Percentiles rank a stretch among this genome's conserved stretches.
Conservation (phyloP, 2,113 vertebrate species). For the Charadrius vociferus region DNA sequence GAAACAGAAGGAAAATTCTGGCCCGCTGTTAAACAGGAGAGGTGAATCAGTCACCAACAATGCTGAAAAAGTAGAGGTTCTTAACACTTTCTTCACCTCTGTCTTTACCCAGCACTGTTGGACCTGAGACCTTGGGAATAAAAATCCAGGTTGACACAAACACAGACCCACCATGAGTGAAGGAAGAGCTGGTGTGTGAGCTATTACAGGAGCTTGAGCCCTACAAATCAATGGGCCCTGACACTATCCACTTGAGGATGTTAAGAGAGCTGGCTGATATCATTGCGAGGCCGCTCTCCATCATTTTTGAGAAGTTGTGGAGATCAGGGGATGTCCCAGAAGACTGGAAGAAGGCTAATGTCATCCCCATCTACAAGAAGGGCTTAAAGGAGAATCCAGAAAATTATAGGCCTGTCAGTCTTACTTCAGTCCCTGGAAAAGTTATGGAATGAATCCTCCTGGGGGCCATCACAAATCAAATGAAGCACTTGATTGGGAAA, state of each 20-base stretch:
- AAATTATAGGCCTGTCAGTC: not conserved
- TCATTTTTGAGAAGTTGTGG: not conserved
- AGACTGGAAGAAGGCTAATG: not conserved
- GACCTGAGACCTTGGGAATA: not conserved
- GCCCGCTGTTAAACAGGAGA: not conserved
- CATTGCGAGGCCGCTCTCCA: not conserved
- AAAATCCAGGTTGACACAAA: not conserved
- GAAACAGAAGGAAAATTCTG: not conserved
- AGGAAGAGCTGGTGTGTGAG: not conserved
- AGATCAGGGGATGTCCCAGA: not conserved
- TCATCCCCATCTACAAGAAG: not conserved
- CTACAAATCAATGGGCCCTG: not conserved
- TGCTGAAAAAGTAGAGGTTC: not conserved
- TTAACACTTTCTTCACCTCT: not conserved
- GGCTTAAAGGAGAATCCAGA: not conserved
- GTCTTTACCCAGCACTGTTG: not conserved
- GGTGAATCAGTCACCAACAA: not conserved
- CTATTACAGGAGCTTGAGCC: not conserved
- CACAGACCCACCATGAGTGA: not conserved
- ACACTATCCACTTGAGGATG: not conserved
- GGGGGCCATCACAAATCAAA: not conserved
- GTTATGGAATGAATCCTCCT: not conserved
- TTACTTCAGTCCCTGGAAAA: not conserved
- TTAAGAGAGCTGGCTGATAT: not conserved
- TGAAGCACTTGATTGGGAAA: not conserved